phyloP scores from a whole-genome alignment of 2,888 invertebrate genomes.

The Ormia ochracea region DNA sequence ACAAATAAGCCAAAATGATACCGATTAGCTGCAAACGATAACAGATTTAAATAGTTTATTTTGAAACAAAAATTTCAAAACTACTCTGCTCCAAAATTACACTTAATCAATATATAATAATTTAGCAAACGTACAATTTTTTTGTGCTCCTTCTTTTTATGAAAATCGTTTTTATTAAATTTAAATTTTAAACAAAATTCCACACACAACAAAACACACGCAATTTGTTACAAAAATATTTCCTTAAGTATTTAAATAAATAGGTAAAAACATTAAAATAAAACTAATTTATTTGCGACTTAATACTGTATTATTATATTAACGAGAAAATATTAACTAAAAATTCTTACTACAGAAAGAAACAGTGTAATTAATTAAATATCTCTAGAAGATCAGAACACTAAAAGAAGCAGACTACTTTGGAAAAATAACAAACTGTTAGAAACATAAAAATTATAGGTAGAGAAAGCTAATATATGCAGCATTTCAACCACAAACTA shows the following conservation, averaged over 20 bases:
- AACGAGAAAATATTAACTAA: neutral
- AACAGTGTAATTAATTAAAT: neutral
- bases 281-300: neutral
- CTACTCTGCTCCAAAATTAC: too few species aligned
- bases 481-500: constrained; percentile 11
- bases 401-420: neutral
- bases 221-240: neutral
- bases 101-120: too few species aligned
- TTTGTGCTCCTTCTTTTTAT: neutral
- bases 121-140: too few species aligned
- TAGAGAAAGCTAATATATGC: neutral
- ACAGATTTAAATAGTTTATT: neutral
- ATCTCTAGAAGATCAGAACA: neutral
- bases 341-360: neutral
- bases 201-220: too few species aligned
- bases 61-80: too few species aligned
- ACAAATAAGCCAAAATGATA: neutral
- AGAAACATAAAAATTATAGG: neutral
- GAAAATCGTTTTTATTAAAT: neutral
- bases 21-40: neutral
- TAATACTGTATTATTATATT: constrained; percentile 21
- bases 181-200: neutral
- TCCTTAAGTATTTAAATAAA: neutral
- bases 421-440: neutral
- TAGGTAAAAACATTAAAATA: too few species aligned